Conservation (phyloP, 2,888 invertebrate species). For the Trilocha varians region DNA sequence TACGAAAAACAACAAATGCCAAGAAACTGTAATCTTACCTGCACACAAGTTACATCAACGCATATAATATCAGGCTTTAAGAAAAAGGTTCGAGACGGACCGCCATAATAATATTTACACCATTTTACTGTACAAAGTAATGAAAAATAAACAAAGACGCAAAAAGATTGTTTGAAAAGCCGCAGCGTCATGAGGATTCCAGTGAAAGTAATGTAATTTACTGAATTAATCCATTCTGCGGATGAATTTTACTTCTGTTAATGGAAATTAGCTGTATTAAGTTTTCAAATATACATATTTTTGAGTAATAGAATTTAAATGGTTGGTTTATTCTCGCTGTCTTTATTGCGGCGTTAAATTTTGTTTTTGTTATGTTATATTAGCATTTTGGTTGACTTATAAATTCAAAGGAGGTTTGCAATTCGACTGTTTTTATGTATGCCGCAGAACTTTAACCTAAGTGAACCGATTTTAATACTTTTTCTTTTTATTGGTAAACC, state of each 20-base stretch:
- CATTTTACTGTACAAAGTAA: slow-evolving; percentile 13
- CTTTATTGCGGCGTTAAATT: no score
- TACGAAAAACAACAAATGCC: no score
- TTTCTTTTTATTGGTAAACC: no score
- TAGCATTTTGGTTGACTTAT: no score
- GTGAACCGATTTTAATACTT: no score
- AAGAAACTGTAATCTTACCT: no score
- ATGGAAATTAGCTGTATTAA: not conserved
- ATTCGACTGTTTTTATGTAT: no score
- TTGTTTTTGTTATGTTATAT: no score
- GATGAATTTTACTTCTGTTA: slow-evolving; percentile 10
- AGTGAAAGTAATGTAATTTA: slow-evolving; percentile 24
- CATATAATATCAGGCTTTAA: no score
- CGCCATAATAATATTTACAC: not conserved
- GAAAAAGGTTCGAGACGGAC: not conserved
- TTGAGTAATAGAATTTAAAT: not conserved
- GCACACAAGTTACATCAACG: no score
- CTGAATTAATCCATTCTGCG: slow-evolving; percentile 20
- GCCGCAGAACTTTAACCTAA: no score
- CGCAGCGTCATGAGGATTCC: slow-evolving; percentile 17
- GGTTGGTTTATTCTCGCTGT: not conserved
- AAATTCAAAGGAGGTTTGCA: no score
- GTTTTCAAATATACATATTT: not conserved
- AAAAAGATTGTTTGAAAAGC: slow-evolving; percentile 20
- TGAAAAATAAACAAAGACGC: slow-evolving; percentile 24